phyloP scores from a whole-genome alignment of 2,888 invertebrate species.

The Synanthedon formicaeformis region DNA sequence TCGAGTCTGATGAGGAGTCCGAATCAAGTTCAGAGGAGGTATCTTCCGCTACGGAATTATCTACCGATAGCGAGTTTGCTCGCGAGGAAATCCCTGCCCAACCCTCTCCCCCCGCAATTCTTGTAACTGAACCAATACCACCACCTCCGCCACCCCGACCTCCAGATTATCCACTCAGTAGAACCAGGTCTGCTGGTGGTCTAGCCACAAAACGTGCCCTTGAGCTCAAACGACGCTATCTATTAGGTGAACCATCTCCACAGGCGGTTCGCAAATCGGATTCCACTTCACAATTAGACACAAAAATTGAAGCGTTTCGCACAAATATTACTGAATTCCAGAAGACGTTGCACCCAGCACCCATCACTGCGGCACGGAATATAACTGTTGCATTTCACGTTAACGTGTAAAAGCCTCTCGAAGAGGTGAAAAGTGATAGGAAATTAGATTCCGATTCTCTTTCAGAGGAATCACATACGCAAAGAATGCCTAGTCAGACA shows the following conservation, averaged over 20 bases:
- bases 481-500: slow-evolving; percentile 46
- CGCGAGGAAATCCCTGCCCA: slow-evolving; percentile 80
- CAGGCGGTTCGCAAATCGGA: slow-evolving; percentile 84
- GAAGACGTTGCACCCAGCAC: slow-evolving; percentile 83
- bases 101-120: slow-evolving; percentile 80
- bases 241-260: slow-evolving; percentile 78
- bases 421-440: slow-evolving; percentile 31
- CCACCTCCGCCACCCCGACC: slow-evolving; percentile 72
- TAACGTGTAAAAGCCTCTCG: slow-evolving; percentile 23
- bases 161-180: slow-evolving; percentile 82
- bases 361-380: slow-evolving; percentile 31
- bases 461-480: slow-evolving; percentile 50
- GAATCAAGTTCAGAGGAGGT: slow-evolving; percentile 79
- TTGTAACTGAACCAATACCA: slow-evolving; percentile 83
- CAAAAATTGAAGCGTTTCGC: slow-evolving; percentile 85
- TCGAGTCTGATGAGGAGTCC: slow-evolving; percentile 66
- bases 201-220: slow-evolving; percentile 89
- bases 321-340: slow-evolving; percentile 90
- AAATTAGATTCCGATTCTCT: slow-evolving; percentile 71
- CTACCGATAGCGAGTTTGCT: slow-evolving; percentile 93
- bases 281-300: slow-evolving; percentile 86
- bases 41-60: slow-evolving; percentile 91
- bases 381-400: slow-evolving; percentile 1
- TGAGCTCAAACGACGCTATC: slow-evolving; percentile 86
- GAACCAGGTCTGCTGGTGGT: slow-evolving; percentile 88